Percentiles rank a stretch among this genome's conserved stretches.
Conservation (phyloP, 2,113 vertebrate genomes). For the Psilopsiagon aymara region DNA sequence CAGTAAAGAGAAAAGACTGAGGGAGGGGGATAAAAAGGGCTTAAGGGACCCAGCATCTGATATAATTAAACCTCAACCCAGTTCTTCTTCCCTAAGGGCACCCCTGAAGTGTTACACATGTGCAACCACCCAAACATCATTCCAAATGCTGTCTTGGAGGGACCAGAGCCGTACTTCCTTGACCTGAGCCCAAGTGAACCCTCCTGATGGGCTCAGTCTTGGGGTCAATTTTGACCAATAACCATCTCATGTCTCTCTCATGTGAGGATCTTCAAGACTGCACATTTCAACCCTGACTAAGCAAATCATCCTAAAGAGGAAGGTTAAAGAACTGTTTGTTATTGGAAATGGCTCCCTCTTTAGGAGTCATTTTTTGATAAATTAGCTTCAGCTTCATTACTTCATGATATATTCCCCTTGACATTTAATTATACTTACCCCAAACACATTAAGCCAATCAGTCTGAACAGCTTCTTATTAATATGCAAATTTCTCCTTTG, state of each 20-base stretch:
- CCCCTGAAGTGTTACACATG: accelerated
- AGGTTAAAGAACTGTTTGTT: conserved; percentile 80
- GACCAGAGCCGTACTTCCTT: background rate
- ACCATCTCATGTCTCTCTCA: conserved; percentile 23
- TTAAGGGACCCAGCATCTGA: background rate
- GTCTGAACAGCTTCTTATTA: conserved; percentile 86
- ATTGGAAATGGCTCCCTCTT: conserved; percentile 77
- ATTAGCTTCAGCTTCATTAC: conserved; percentile 82
- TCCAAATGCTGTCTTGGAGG: background rate
- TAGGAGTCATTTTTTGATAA: conserved; percentile 78
- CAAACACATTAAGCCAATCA: conserved; percentile 83
- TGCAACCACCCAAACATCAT: background rate
- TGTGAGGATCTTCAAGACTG: background rate
- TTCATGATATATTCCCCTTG: conserved; percentile 81
- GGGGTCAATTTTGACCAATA: background rate
- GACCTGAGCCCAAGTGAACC: accelerated
- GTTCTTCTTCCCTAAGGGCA: background rate
- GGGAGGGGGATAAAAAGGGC: background rate
- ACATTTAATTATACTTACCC: conserved; percentile 84
- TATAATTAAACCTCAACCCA: background rate
- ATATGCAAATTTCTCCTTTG: conserved; percentile 84
- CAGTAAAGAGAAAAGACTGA: background rate
- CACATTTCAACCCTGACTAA: conserved; percentile 71
- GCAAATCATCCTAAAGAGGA: conserved; percentile 75
- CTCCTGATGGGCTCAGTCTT: background rate